phyloP scores from a whole-genome alignment of 1,140 invertebrate genomes.

The Orchestia grillus region DNA sequence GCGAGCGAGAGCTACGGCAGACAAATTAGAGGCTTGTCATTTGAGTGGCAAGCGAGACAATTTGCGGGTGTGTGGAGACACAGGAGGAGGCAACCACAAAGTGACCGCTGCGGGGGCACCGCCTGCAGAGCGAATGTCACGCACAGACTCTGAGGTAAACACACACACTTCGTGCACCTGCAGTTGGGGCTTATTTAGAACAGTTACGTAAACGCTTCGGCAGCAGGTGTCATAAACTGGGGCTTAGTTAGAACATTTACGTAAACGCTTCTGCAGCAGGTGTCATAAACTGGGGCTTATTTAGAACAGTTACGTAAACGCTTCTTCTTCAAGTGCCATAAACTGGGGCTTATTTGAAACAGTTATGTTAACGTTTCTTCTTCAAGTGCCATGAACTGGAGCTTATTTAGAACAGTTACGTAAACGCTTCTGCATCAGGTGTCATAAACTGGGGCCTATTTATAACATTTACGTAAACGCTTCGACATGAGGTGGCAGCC shows the following conservation, averaged over 20 bases:
- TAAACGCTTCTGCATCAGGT: too few species aligned
- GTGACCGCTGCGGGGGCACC: neutral
- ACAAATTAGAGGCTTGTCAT: neutral
- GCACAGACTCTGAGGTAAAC: neutral
- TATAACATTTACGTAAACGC: too few species aligned
- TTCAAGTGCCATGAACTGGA: too few species aligned
- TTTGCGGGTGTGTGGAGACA: conserved; percentile 20
- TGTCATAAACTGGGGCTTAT: neutral
- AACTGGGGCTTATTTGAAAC: too few species aligned
- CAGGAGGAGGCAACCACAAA: conserved; percentile 19
- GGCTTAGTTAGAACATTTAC: neutral
- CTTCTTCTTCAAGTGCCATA: neutral
- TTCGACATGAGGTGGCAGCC: too few species aligned
- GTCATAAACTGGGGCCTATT: too few species aligned
- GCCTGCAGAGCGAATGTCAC: conserved; percentile 3
- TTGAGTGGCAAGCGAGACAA: neutral
- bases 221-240: too few species aligned
- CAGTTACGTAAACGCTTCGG: too few species aligned
- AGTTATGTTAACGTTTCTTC: too few species aligned
- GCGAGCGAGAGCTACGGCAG: neutral
- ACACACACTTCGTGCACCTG: neutral
- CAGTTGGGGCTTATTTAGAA: too few species aligned
- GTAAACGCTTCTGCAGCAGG: neutral
- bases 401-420: too few species aligned
- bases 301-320: neutral